These are phyloP conservation scores for Anableps anableps DNA, from an alignment of 2,797 vertebrate genomes.

Conservation along the genomic window DNA sequence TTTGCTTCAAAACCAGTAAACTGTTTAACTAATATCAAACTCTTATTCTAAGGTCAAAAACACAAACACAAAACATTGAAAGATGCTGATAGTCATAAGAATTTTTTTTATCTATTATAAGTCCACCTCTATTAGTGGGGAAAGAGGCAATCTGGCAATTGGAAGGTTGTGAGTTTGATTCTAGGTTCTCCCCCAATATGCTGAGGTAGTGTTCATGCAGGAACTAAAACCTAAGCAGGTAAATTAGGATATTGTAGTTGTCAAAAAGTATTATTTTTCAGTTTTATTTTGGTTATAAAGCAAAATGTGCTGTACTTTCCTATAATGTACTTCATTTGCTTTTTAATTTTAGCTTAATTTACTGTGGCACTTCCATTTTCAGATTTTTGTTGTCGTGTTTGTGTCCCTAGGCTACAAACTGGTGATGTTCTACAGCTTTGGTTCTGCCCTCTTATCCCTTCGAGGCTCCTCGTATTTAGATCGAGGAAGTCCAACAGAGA, in stretches of 20 bases:
- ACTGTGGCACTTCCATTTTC: conserved; percentile 1
- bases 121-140: too few species aligned
- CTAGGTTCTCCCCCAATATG: neutral
- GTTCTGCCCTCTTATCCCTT: conserved; percentile 13
- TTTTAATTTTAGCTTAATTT: neutral
- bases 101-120: too few species aligned
- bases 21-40: too few species aligned
- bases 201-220: neutral
- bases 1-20: too few species aligned
- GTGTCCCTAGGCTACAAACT: conserved; percentile 1
- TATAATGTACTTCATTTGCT: neutral
- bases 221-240: neutral
- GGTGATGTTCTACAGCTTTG: conserved; percentile 16
- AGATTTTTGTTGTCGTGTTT: conserved; percentile 3
- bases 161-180: neutral
- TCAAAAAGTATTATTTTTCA: neutral
- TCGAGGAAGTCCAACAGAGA: conserved; percentile 35
- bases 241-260: neutral
- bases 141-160: neutral
- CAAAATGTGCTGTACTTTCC: neutral
- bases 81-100: too few species aligned
- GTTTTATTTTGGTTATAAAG: neutral
- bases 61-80: too few species aligned
- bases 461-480: conserved; percentile 28
- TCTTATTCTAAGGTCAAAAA: too few species aligned